Evolutionary conservation across 2,113 vertebrate genomes (phyloP).

Genomic region (Crypturellus undulatus): DNA sequence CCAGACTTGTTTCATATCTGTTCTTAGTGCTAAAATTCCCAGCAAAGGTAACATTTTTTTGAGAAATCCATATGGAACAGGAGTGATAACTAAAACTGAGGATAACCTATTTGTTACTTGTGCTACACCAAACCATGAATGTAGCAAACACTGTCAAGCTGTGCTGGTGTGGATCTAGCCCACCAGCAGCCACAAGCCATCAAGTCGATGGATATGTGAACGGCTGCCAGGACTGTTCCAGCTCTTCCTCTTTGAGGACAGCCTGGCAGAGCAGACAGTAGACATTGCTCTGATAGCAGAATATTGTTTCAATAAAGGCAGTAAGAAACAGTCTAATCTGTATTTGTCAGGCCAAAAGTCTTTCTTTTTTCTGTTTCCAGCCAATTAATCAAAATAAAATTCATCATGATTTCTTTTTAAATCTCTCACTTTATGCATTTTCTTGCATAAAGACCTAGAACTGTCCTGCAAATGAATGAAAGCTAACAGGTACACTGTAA

Average conservation of each 20-base stretch:
- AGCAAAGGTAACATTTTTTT: not conserved
- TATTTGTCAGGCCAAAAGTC: rapidly evolving
- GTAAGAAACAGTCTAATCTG: not conserved
- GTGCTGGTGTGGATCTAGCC: no score
- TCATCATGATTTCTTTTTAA: not conserved
- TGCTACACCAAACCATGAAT: not conserved
- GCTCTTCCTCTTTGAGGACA: not conserved
- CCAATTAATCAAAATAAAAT: not conserved
- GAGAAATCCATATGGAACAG: not conserved
- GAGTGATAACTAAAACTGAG: not conserved
- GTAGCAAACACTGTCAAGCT: not conserved
- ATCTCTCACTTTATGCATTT: not conserved
- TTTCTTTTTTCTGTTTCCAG: not conserved
- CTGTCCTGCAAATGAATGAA: not conserved
- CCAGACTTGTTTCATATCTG: not conserved
- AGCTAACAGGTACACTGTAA: not conserved
- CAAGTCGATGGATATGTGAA: not conserved
- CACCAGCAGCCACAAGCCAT: not conserved
- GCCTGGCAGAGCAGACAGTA: not conserved
- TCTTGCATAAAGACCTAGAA: not conserved
- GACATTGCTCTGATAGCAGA: not conserved
- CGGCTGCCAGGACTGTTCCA: not conserved
- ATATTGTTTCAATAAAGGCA: not conserved
- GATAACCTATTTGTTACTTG: not conserved
- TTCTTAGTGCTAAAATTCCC: not conserved